Base-by-base conservation (phyloP, 2,888 invertebrate species). In the Leptodirus hochenwartii region DNA sequence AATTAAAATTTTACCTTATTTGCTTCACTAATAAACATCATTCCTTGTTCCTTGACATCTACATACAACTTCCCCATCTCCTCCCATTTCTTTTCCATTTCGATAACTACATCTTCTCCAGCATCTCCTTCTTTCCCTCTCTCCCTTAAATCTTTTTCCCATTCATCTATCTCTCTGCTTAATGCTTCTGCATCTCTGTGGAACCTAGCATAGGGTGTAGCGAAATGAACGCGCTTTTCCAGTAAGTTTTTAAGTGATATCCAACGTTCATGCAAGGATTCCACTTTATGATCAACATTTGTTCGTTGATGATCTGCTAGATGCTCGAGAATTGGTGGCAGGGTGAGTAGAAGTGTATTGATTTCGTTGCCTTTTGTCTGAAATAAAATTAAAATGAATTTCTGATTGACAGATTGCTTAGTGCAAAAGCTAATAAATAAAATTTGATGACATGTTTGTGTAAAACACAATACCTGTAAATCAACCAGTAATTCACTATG, bases 401-500 rank as follows among this genome's bases (percentile, higher is more conserved):
- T 17, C 12, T 24, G 24, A 9, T 15, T 11, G 10, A 9, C 5
- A 20, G n/a, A 8, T 20, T 20, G 20, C 6, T 20, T 20, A 20
- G 9, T 8, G 6, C 8, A 20, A 8, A 20, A 20, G 20, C 9
- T 20, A 20, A 20, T 20, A 9, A 9, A 20, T 6, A 20, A 8
- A 20, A 8, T 20, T 20, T 20, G 6, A 20, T 20, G 9, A 20
- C 11, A 6, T 27, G 6, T 22, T 3, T 14, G 4, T 4, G 5
- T 6, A 6, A 3, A 16, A 11, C 5, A 26, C 35, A 53, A 50
- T 50, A 75, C 75, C 61, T 69, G 67, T 39, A 82, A 57, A 50
- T 84, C 80, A 43, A 66, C 68, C 43, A 76, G 64, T 27, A 82
- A 53, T 44, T 74, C 69, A 41, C 70, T 69, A 49, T 84, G 81